These are phyloP conservation scores for Mesoligia furuncula DNA, from an alignment of 2,888 invertebrate genomes.

Conservation along the genomic window DNA sequence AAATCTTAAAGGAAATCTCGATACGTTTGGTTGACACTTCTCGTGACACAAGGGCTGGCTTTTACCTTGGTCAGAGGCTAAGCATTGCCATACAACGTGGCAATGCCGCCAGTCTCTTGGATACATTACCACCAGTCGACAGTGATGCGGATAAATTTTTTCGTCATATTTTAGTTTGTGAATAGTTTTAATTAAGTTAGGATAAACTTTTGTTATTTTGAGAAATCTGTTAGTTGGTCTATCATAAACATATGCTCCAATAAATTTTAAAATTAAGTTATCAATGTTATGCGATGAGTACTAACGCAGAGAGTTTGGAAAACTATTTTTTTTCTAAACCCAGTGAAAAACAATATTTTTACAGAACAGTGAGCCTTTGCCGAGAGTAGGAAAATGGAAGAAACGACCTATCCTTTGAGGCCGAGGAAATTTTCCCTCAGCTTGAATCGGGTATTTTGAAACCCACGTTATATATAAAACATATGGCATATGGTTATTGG, in stretches of 20 bases:
- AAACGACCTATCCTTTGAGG: background rate
- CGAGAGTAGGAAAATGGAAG: background rate
- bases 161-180: background rate
- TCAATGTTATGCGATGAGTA: background rate
- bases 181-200: background rate
- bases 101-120: background rate
- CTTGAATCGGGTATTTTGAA: too few species aligned
- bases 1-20: background rate
- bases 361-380: background rate
- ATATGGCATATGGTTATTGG: too few species aligned
- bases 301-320: too few species aligned
- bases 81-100: background rate
- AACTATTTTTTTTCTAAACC: background rate
- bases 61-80: background rate
- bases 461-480: too few species aligned
- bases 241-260: background rate
- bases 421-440: too few species aligned
- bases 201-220: too few species aligned
- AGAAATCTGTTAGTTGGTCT: background rate
- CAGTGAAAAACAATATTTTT: background rate
- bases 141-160: background rate
- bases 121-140: background rate
- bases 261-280: background rate
- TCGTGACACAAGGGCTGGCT: background rate
- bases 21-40: background rate